phyloP scores from a whole-genome alignment of 2,113 vertebrate species.

The Protobothrops flavoviridis region DNA sequence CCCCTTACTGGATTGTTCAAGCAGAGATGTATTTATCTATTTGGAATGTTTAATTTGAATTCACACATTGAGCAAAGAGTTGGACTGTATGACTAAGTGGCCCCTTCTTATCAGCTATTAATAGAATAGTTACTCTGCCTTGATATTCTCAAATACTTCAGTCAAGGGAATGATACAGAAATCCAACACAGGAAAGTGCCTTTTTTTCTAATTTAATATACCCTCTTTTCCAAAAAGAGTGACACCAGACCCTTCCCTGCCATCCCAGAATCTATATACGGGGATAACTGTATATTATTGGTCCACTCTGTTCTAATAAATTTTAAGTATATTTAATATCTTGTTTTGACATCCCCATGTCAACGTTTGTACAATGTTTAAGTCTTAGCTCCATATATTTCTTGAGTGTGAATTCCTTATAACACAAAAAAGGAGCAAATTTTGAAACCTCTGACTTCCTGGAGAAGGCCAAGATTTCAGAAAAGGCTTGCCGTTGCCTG shows the following conservation, averaged over 20 bases:
- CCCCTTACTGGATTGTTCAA: not conserved
- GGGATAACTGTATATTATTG: not conserved
- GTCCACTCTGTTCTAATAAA: not conserved
- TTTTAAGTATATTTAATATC: not conserved
- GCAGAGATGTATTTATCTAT: not conserved
- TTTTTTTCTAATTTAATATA: not conserved
- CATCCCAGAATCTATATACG: not conserved
- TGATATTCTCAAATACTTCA: not conserved
- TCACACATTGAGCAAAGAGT: not conserved
- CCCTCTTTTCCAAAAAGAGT: not conserved
- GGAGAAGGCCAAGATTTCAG: not conserved
- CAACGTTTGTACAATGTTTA: not conserved
- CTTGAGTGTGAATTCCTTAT: not conserved
- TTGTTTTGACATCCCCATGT: not conserved
- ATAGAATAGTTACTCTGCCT: not conserved
- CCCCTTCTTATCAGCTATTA: not conserved
- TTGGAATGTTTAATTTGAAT: not conserved
- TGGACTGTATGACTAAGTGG: not conserved
- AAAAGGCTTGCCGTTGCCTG: not conserved
- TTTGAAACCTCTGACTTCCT: not conserved
- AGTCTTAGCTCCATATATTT: not conserved
- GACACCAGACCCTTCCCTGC: not conserved
- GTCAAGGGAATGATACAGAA: not conserved
- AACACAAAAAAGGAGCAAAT: not conserved
- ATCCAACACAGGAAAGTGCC: not conserved